Evolutionary conservation across 2,113 vertebrate genomes (phyloP).

Genomic region (Pseudorhombus dupliciocellatus): DNA sequence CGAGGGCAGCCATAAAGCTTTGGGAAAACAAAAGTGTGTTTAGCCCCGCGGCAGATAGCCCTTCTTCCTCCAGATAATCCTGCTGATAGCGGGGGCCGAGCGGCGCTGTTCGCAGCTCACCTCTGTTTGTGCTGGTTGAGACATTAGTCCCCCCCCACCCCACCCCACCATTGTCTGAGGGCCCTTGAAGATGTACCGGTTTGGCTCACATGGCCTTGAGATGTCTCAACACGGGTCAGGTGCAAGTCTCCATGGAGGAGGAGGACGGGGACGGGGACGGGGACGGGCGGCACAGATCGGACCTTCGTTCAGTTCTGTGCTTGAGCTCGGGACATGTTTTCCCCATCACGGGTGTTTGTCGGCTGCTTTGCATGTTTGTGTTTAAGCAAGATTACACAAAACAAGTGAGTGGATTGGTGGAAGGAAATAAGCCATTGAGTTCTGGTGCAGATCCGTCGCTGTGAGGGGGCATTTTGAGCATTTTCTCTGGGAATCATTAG

Average conservation of each 20-base stretch:
- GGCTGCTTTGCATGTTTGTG: neutral
- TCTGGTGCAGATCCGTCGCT: too few species aligned
- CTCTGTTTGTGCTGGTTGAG: conserved; percentile 77
- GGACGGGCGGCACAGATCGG: neutral
- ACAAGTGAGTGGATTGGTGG: too few species aligned
- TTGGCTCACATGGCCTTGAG: conserved; percentile 56
- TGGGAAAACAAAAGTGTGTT: conserved; percentile 70
- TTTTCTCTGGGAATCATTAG: too few species aligned
- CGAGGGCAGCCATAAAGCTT: conserved; percentile 63
- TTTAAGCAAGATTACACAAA: too few species aligned
- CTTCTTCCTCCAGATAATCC: conserved; percentile 67
- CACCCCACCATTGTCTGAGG: conserved; percentile 58
- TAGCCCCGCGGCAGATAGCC: conserved; percentile 52
- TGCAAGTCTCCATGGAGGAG: conserved; percentile 49
- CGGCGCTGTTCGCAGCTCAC: conserved; percentile 38
- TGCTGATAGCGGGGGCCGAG: conserved; percentile 49
- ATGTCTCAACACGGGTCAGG: conserved; percentile 51
- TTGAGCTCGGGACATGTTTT: neutral
- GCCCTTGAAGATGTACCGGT: conserved; percentile 57
- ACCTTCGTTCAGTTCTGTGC: neutral
- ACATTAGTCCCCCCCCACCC: conserved; percentile 65
- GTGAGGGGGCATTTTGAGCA: too few species aligned
- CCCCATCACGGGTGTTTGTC: neutral
- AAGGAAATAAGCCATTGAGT: too few species aligned
- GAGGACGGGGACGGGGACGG: neutral